Conservation (phyloP, 2,888 invertebrate genomes). For the Drosophila ustulata region DNA sequence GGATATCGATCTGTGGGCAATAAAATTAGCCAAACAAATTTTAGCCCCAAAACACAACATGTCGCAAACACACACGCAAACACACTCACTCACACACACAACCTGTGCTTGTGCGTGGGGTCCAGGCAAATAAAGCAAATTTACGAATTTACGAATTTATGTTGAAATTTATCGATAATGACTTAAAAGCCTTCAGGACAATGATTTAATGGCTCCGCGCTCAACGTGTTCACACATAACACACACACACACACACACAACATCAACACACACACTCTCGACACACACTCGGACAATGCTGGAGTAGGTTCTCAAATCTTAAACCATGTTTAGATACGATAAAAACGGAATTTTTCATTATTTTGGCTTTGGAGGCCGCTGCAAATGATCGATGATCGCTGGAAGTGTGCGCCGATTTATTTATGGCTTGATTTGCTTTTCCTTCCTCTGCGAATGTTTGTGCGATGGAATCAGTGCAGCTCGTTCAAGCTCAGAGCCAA, state of each 20-base stretch:
- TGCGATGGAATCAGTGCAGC: conserved; percentile 59
- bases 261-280: conserved; percentile 24
- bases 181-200: conserved; percentile 85
- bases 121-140: conserved; percentile 79
- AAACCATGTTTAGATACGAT: conserved; percentile 78
- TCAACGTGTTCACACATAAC: conserved; percentile 65
- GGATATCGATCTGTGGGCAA: conserved; percentile 42
- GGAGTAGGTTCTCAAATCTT: conserved; percentile 77
- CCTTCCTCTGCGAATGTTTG: conserved; percentile 34
- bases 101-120: conserved; percentile 45
- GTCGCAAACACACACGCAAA: conserved; percentile 29
- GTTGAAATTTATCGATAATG: conserved; percentile 85
- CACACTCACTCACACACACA: conserved; percentile 19
- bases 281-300: conserved; percentile 39
- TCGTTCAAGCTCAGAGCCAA: conserved; percentile 50
- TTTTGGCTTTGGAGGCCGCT: conserved; percentile 41
- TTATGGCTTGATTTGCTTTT: conserved; percentile 75
- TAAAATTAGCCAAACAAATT: conserved; percentile 76
- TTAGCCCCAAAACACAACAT: conserved; percentile 50
- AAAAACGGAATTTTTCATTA: conserved; percentile 72
- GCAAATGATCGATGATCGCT: conserved; percentile 79
- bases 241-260: conserved; percentile 34
- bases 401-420: conserved; percentile 78
- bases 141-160: conserved; percentile 83
- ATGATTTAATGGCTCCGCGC: conserved; percentile 83